Evolutionary conservation across 53 echinoderm and acorn worm genomes (phyloP).

Genomic region (Holothuria leucospilota): DNA sequence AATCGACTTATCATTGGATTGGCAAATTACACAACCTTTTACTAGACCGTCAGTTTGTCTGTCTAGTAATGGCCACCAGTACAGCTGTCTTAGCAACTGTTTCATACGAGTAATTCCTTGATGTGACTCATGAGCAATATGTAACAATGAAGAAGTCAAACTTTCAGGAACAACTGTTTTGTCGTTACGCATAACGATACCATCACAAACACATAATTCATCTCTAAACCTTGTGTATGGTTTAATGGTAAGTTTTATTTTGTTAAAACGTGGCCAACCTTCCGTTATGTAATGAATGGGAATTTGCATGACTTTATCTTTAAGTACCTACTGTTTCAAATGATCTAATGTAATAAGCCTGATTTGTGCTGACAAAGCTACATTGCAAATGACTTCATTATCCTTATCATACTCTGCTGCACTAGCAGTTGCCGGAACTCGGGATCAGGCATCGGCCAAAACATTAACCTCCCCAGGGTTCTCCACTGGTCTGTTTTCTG

Average conservation of each 20-base stretch:
- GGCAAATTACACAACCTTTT: background rate
- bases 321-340: conserved; percentile 10
- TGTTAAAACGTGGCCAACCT: background rate
- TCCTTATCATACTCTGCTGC: too few species aligned
- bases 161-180: background rate
- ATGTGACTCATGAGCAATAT: background rate
- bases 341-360: background rate
- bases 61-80: background rate
- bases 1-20: background rate
- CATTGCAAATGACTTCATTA: too few species aligned
- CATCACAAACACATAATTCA: conserved; percentile 1
- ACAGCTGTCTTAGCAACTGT: too few species aligned
- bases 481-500: too few species aligned
- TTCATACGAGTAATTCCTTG: too few species aligned
- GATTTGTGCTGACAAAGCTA: background rate
- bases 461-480: too few species aligned
- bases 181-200: background rate
- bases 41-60: background rate
- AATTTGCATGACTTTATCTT: background rate
- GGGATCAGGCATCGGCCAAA: too few species aligned
- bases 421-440: too few species aligned
- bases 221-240: background rate
- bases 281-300: background rate
- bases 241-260: background rate
- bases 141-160: background rate